A percentile compares a stretch with the other conserved stretches of the same genome.
These are phyloP conservation scores for Andrena cerasifolii DNA, from an alignment of 1,140 invertebrate species.

Conservation along the genomic window DNA sequence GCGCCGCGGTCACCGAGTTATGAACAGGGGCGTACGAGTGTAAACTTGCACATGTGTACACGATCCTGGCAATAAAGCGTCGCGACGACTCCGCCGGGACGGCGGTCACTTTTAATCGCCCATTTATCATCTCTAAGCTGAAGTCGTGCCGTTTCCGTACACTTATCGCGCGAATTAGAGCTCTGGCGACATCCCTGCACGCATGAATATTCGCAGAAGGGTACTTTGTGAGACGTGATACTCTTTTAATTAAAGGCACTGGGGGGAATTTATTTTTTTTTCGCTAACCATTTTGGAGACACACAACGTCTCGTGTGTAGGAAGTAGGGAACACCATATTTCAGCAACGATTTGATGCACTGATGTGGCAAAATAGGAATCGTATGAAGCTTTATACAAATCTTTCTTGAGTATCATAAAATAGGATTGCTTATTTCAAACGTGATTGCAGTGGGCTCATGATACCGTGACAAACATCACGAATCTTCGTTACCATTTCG, in stretches of 20 bases:
- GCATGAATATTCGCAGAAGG: constrained; percentile 9
- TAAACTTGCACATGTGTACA: constrained; percentile 13
- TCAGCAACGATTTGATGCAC: too few species aligned
- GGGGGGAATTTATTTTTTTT: too few species aligned
- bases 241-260: not conserved
- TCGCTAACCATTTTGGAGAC: too few species aligned
- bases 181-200: constrained; percentile 2
- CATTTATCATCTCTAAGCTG: constrained; percentile 51
- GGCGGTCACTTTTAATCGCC: constrained; percentile 57
- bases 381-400: too few species aligned
- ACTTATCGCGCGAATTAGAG: not conserved
- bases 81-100: constrained; percentile 49
- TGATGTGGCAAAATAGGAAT: too few species aligned
- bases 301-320: too few species aligned
- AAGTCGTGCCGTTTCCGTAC: not conserved
- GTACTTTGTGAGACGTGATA: not conserved
- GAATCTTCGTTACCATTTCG: too few species aligned
- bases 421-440: too few species aligned
- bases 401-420: not conserved
- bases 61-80: constrained; percentile 47
- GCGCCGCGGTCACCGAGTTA: not conserved
- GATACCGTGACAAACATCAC: too few species aligned
- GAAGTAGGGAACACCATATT: too few species aligned
- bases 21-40: not conserved
- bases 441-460: too few species aligned